phyloP scores from a whole-genome alignment of 2,113 vertebrate species.

The Psephotus haematonotus region DNA sequence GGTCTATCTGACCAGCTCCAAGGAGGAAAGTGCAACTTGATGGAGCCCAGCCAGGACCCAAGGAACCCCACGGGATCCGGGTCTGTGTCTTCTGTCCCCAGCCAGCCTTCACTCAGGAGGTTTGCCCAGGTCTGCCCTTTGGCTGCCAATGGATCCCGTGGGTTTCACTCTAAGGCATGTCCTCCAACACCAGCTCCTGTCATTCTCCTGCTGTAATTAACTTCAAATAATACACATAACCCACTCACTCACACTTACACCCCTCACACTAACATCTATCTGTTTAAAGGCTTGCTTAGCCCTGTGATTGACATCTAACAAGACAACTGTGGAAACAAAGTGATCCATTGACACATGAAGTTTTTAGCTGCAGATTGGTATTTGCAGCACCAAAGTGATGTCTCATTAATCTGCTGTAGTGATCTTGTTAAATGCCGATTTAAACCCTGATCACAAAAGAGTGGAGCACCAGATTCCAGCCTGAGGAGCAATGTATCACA shows the following conservation, averaged over 20 bases:
- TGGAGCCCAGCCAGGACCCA: neutral
- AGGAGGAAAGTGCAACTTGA: neutral
- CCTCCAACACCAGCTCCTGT: neutral
- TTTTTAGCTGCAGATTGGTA: neutral
- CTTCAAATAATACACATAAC: neutral
- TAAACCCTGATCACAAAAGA: neutral
- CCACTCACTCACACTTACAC: neutral
- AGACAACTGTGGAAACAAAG: neutral
- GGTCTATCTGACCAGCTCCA: neutral
- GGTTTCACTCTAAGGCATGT: neutral
- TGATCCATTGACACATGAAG: neutral
- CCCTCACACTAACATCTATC: neutral
- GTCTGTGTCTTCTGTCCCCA: accelerated
- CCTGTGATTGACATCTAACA: neutral
- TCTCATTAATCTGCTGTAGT: conserved; percentile 5
- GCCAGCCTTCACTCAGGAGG: neutral
- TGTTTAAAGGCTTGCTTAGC: neutral
- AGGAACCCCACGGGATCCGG: accelerated
- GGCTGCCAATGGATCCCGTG: accelerated
- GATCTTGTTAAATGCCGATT: neutral
- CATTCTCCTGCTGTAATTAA: neutral
- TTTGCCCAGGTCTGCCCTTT: neutral
- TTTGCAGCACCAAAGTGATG: neutral
- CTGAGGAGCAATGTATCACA: accelerated
- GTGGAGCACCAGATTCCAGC: neutral